These are phyloP conservation scores for Lucifuga dentata DNA, from an alignment of 2,113 vertebrate genomes.

Conservation along the genomic window DNA sequence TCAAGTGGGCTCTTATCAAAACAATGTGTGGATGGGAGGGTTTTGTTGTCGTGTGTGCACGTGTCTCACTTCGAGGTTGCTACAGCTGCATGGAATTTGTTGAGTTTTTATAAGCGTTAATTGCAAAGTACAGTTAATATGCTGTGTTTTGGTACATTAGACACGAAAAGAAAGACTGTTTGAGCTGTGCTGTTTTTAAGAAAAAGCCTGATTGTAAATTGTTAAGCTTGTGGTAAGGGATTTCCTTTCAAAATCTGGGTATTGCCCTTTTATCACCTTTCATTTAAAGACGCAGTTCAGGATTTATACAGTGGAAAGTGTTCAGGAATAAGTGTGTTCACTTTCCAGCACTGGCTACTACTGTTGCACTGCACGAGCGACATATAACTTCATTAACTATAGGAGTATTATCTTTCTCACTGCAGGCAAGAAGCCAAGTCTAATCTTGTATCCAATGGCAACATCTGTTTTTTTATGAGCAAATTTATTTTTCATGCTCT, in stretches of 20 bases:
- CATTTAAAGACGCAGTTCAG: constrained; percentile 45
- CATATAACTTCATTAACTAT: constrained; percentile 55
- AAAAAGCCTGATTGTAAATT: constrained; percentile 46
- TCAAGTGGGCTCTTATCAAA: constrained; percentile 67
- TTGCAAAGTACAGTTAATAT: constrained; percentile 1
- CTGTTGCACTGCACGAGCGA: constrained; percentile 57
- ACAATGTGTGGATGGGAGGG: constrained; percentile 41
- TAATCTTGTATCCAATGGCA: constrained; percentile 64
- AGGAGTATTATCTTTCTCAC: constrained; percentile 61
- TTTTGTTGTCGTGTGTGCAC: constrained; percentile 38
- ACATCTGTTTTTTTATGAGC: constrained; percentile 70
- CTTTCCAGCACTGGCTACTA: constrained; percentile 54
- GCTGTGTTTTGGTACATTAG: not conserved
- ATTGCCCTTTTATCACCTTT: constrained; percentile 37
- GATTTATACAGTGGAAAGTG: constrained; percentile 53
- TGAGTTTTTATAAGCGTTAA: constrained; percentile 5
- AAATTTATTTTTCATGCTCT: constrained; percentile 62
- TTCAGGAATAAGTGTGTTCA: constrained; percentile 52
- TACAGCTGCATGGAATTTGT: constrained; percentile 6
- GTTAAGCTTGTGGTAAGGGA: not conserved
- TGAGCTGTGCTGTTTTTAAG: constrained; percentile 15
- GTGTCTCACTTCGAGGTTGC: constrained; percentile 17
- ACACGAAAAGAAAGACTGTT: not conserved
- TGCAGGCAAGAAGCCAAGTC: constrained; percentile 51
- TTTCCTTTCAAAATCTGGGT: constrained; percentile 32